Evolutionary conservation across 2,797 vertebrate species (phyloP).

Genomic region (Poeciliopsis presidionis): DNA sequence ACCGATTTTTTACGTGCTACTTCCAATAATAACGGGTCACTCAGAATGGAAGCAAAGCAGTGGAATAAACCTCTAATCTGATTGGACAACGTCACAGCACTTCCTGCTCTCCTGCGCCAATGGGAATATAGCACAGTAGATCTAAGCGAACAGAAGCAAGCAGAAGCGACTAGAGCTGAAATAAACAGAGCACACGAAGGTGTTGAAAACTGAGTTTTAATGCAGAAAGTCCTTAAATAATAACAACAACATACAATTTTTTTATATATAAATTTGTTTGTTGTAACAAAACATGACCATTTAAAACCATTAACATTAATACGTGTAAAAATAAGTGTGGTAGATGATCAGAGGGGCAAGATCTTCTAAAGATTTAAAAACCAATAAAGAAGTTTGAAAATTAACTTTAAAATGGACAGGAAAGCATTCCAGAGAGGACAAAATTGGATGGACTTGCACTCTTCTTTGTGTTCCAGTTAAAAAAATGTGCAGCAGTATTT

Average conservation of each 20-base stretch:
- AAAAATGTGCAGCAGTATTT: no score
- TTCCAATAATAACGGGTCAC: conserved; percentile 66
- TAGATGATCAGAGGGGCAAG: no score
- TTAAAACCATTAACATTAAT: no score
- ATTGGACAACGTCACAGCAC: conserved; percentile 69
- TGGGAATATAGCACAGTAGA: conserved; percentile 27
- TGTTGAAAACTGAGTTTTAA: not conserved
- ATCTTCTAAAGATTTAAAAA: no score
- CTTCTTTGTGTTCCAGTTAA: no score
- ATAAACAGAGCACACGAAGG: not conserved
- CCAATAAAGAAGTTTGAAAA: no score
- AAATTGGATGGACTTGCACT: no score
- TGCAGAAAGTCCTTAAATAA: not conserved
- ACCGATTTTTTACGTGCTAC: conserved; percentile 59
- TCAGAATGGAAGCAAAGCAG: conserved; percentile 37
- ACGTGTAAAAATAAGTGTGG: no score
- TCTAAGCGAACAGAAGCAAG: conserved; percentile 12
- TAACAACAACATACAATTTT: not conserved
- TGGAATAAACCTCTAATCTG: conserved; percentile 62
- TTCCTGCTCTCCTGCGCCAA: conserved; percentile 59
- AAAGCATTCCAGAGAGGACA: no score
- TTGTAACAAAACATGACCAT: no score
- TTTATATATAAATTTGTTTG: no score
- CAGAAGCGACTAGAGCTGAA: not conserved
- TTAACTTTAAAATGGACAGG: no score